Base-by-base conservation (phyloP, 2,797 vertebrate genomes). In the Sarcophilus harrisii region DNA sequence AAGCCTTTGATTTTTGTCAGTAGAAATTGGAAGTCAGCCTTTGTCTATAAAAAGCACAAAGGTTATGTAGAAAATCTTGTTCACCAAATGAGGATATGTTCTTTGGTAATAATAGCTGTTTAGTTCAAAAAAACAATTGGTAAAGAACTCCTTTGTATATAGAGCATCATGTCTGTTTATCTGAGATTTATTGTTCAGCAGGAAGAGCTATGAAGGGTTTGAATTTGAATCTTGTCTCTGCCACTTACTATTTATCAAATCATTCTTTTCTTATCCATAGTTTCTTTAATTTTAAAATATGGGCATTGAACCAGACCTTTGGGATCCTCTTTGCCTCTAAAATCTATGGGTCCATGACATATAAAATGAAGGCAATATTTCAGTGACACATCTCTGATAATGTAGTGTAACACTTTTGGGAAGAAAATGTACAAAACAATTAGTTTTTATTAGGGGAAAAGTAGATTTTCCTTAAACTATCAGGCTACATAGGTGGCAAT, bases 1-100 rank as follows among this genome's bases (percentile, higher is more conserved):
- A 93, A 95, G 57, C 91, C 30, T 94, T 24, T 81, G 38, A 45
- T 45, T 81, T 81, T 38, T 45, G n/a, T 81, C n/a, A 45, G n/a
- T 27, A 94, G 91, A 89, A 16, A 11, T 57, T 92, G 58, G 10
- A 10, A 66, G 62, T 49, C 94, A 58, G 91, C 14, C 12, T 92
- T 57, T 81, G 2, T 38, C 90, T 52, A 91, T 66, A 32, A 95
- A 73, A 94, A 92, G 60, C 60, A 59, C 0, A 11, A 57, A 45
- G 52, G 91, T 96, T 95, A 45, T 12, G 66, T 38, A 11, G 38
- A 38, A n/a, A 92, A 94, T 59, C 81, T 49, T 14, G 4, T 90
- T 96, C 92, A 91, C 60, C 13, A 11, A 93, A 14, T 6, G 58
- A 52, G 28, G 4, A 38, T 92, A 4, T 59, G 0, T 57, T 13